Evolutionary conservation across 2,888 invertebrate species (phyloP).

Genomic region (Serrognathus titanus): DNA sequence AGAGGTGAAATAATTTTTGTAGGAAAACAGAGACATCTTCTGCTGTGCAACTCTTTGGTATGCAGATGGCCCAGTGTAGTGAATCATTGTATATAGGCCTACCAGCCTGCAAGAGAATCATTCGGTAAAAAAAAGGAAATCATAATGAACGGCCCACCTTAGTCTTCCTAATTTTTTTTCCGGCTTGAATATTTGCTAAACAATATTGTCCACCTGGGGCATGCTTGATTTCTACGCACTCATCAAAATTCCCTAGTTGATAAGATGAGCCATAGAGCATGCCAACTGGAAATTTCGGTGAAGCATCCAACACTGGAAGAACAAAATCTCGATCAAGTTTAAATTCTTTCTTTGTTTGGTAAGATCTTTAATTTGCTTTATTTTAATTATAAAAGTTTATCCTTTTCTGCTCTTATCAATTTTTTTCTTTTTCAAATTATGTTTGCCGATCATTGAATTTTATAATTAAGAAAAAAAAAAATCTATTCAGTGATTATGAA

Average conservation of each 20-base stretch:
- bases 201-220: slow-evolving; percentile 64
- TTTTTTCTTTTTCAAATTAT: no score
- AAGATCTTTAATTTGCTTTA: no score
- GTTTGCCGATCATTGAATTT: no score
- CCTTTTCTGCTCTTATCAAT: no score
- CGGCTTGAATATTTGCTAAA: slow-evolving; percentile 52
- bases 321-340: not conserved
- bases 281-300: slow-evolving; percentile 66
- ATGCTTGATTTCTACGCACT: slow-evolving; percentile 54
- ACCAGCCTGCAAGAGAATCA: slow-evolving; percentile 4
- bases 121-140: not conserved
- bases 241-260: slow-evolving; percentile 72
- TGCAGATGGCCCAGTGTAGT: slow-evolving; percentile 63
- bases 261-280: slow-evolving; percentile 64
- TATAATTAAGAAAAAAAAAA: no score
- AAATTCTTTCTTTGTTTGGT: no score
- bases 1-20: slow-evolving; percentile 33
- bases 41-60: slow-evolving; percentile 58
- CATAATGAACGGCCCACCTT: not conserved
- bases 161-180: slow-evolving; percentile 8
- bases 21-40: slow-evolving; percentile 55
- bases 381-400: no score
- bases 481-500: no score
- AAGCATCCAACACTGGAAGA: slow-evolving; percentile 68
- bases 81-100: slow-evolving; percentile 33